Base-by-base conservation (phyloP, 2,797 vertebrate genomes). In the Hoplostethus mediterraneus region DNA sequence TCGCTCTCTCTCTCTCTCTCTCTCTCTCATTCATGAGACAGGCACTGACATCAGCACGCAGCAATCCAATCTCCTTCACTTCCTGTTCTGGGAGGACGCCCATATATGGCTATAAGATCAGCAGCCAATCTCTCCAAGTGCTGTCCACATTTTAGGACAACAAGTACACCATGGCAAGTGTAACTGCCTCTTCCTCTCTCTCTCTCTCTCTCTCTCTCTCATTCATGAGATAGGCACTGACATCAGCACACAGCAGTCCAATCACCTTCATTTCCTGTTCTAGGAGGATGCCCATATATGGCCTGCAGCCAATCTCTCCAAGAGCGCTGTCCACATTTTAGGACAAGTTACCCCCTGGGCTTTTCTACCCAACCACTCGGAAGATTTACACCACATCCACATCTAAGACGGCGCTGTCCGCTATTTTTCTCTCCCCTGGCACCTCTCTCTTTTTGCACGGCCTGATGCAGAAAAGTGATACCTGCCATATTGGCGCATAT, bases 231-330 rank as follows among this genome's bases (percentile, higher is more conserved):
- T 17, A 62, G 75, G 59, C 67, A 60, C 79, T 83, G 79, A 80
- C 83, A 82, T 81, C 86, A 81, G 58, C 75, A 61, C 9, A 6
- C 31, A 55, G 21, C 42, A 68, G 48, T 49, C 80, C 80, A 82
- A 86, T 76, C 73, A 38, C 45, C 59, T 53, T 48, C 16, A 42
- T 47, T 81, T 89, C 82, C 86, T 81, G 64, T 57, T 68, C 51
- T 21, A 16, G 58, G 55, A 83, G 81, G 85, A 82, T 70, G 79
- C 54, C 86, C 86, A 80, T 80, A 84, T 81, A 70, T 84, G 87
- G 74, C 52, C 52, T 59, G 75, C 59, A 75, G 13, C 11, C n/a
- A 5, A 11, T n/a, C 30, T 48, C 21, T 16, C 14, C 54, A 48
- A 45, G 25, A 21, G 21, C 25, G n/a, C 30, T 16, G n/a, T 45